phyloP scores from a whole-genome alignment of 2,888 invertebrate genomes.

The Anorthoa munda region DNA sequence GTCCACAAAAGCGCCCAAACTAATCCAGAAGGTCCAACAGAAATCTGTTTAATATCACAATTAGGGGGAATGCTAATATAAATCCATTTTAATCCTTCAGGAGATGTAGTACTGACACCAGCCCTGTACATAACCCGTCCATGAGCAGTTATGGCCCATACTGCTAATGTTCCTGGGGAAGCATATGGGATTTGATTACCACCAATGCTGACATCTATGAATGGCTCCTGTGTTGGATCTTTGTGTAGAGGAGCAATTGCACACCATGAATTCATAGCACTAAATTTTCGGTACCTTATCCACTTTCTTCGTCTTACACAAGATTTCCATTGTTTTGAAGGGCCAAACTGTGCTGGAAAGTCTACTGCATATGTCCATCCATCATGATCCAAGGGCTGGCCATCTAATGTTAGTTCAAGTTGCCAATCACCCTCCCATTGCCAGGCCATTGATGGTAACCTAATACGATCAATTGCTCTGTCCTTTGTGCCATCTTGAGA shows the following conservation, averaged over 20 bases:
- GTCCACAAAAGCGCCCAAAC: conserved; percentile 97
- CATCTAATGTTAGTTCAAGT: conserved; percentile 95
- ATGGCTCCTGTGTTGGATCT: conserved; percentile 97
- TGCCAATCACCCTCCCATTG: conserved; percentile 99
- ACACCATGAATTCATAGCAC: conserved; percentile 98
- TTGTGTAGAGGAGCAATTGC: conserved; percentile 97
- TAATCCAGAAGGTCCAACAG: conserved; percentile 96
- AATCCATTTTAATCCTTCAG: conserved; percentile 97
- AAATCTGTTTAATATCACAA: conserved; percentile 96
- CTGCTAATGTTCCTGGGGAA: conserved; percentile 93
- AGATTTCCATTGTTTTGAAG: conserved; percentile 96
- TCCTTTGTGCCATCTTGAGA: conserved; percentile 95
- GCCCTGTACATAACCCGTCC: conserved; percentile 97
- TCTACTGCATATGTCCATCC: conserved; percentile 98
- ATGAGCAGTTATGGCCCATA: conserved; percentile 98
- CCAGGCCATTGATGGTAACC: conserved; percentile 98
- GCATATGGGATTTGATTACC: conserved; percentile 96
- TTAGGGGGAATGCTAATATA: conserved; percentile 94
- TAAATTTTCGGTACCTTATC: conserved; percentile 96
- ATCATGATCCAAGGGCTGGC: conserved; percentile 96
- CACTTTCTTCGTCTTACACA: conserved; percentile 97
- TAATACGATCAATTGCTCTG: conserved; percentile 95
- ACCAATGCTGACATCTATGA: conserved; percentile 97
- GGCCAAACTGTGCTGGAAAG: conserved; percentile 95
- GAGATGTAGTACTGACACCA: conserved; percentile 95